Evolutionary conservation across 2,888 invertebrate species (phyloP), one percentile per base, ranked within the genome.

Genomic region (Melieria picta): DNA sequence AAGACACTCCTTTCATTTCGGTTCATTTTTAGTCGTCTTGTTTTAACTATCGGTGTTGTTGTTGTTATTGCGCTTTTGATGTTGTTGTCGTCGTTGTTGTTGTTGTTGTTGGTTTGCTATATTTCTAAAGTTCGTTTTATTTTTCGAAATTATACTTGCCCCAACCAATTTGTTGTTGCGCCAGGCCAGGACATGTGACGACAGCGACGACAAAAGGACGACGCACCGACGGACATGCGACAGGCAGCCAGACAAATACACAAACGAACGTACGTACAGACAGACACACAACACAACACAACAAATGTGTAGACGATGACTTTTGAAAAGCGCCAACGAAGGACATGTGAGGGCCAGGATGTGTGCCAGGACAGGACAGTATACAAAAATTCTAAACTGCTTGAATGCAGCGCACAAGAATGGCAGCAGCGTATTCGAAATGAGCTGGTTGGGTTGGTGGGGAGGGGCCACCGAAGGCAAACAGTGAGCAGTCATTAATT

Each of bases 251-350:
- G 16, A 57, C 61, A 55, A 66, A 64, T 63, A 70, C 16, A 42
- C 63, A 63, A 13, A 13, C 16, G 42, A 58, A 30, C 10, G 30
- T 13, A 13, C 1, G 42, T 16, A 58, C 58, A 58, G n/a, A 13
- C 42, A 58, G 10, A 46, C 30, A 43, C 50, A 11, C 68, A 74
- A 58, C 72, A 74, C 69, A 47, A 69, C 45, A 62, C 72, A 11
- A 61, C 55, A 65, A 75, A 74, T 72, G 76, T 74, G 72, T 80
- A 81, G 80, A 78, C 80, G 78, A 81, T 80, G 80, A 81, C 80
- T 80, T 81, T 79, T 80, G 80, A 64, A 30, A 62, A 46, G 62
- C 46, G 16, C 48, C 16, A 7, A 16, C 62, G 62, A 63, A 63
- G 48, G 62, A 63, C 62, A 63, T 63, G 45, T 7, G 30, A 30